Evolutionary conservation across 2,797 vertebrate species (phyloP).

Genomic region (Benthosema pterotum): DNA sequence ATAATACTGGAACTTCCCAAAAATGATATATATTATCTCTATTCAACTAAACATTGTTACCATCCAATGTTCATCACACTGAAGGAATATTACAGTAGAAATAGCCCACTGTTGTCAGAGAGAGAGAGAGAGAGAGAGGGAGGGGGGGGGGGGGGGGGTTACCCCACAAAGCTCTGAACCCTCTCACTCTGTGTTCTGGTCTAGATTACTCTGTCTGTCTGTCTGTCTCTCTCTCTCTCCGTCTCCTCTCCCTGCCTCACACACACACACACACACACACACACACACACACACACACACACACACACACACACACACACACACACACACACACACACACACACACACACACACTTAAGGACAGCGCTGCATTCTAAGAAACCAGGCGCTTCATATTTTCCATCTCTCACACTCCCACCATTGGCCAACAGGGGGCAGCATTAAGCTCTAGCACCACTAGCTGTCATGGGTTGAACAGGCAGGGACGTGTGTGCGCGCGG

Average conservation of each 20-base stretch:
- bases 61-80: too few species aligned
- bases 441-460: slow-evolving; percentile 53
- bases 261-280: slow-evolving; percentile 52
- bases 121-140: not conserved
- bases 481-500: too few species aligned
- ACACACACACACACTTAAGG: slow-evolving; percentile 14
- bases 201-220: slow-evolving; percentile 32
- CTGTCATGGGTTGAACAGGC: too few species aligned
- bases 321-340: slow-evolving; percentile 10
- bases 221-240: slow-evolving; percentile 17
- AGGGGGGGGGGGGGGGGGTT: slow-evolving; percentile 1
- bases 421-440: slow-evolving; percentile 76
- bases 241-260: slow-evolving; percentile 1
- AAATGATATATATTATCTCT: too few species aligned
- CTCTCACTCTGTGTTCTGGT: slow-evolving; percentile 31
- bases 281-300: slow-evolving; percentile 6
- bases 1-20: too few species aligned
- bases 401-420: slow-evolving; percentile 20
- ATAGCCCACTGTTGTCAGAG: not conserved
- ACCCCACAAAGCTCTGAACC: slow-evolving; percentile 3
- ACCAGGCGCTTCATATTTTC: slow-evolving; percentile 16
- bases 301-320: not conserved
- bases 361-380: not conserved
- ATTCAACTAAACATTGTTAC: too few species aligned
- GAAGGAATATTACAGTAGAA: not conserved